Percentiles rank a stretch among this genome's conserved stretches.
Conservation (phyloP, 2,888 invertebrate species). For the Eupithecia centaureata region DNA sequence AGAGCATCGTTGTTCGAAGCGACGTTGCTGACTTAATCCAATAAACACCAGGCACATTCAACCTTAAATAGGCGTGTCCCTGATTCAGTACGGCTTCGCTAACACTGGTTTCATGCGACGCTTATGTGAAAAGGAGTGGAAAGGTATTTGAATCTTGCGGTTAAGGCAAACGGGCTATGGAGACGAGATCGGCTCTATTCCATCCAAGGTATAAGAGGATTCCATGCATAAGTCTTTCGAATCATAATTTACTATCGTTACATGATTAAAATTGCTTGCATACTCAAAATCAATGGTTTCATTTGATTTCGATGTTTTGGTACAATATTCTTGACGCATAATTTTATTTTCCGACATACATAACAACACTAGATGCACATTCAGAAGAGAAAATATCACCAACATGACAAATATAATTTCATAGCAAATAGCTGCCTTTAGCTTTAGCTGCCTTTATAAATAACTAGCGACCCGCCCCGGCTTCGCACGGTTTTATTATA, state of each 20-base stretch:
- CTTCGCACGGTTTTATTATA: too few species aligned
- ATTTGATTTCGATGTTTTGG: background rate
- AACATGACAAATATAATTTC: background rate
- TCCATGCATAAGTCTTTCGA: background rate
- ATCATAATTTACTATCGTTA: background rate
- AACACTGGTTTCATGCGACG: conserved; percentile 52
- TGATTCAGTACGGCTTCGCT: conserved; percentile 66
- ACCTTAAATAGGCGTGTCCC: conserved; percentile 56
- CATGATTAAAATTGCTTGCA: background rate
- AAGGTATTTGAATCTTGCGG: conserved; percentile 35
- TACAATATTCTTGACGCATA: background rate
- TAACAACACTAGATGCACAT: background rate
- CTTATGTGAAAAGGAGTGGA: conserved; percentile 28
- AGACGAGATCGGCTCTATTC: conserved; percentile 13
- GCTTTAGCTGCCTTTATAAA: background rate
- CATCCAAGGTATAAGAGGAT: background rate
- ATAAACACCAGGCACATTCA: conserved; percentile 65
- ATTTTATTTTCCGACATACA: background rate
- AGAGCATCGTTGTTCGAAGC: conserved; percentile 41
- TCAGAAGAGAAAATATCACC: background rate
- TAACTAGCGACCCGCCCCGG: too few species aligned
- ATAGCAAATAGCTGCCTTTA: background rate
- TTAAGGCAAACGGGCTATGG: conserved; percentile 21
- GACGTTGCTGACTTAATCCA: conserved; percentile 62
- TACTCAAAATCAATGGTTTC: background rate